phyloP scores from a whole-genome alignment of 2,888 invertebrate species.

The Palloptera scutellata region DNA sequence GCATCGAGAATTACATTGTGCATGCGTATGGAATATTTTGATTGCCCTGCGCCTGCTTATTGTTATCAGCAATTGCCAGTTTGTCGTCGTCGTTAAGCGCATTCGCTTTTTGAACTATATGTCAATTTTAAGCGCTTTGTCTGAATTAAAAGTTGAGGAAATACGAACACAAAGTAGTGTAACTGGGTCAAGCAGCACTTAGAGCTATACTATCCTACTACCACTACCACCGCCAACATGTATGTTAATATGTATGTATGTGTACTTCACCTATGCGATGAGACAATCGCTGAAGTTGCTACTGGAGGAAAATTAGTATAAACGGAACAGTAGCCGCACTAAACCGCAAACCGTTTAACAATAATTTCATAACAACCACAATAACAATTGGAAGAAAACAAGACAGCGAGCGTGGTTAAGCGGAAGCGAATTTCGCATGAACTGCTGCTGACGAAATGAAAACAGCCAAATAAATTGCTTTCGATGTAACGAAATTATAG shows the following conservation, averaged over 20 bases:
- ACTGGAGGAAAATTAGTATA: too few relatives aligned
- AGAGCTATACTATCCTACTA: constrained; percentile 35
- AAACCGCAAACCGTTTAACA: constrained; percentile 58
- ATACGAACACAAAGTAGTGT: constrained; percentile 18
- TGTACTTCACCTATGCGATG: too few relatives aligned
- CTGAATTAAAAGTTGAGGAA: too few relatives aligned
- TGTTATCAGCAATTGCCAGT: constrained; percentile 24
- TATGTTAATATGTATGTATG: too few relatives aligned
- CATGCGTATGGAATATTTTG: too few relatives aligned
- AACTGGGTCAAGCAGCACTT: constrained; percentile 55
- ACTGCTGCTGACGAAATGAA: neutral
- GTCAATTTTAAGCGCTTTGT: too few relatives aligned
- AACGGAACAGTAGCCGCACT: constrained; percentile 48
- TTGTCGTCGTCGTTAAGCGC: constrained; percentile 19
- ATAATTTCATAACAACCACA: constrained; percentile 52
- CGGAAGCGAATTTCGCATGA: constrained; percentile 26
- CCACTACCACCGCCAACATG: too few relatives aligned
- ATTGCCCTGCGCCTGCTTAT: neutral
- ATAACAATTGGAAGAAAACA: constrained; percentile 18
- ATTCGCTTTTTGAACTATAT: neutral
- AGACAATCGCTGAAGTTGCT: too few relatives aligned
- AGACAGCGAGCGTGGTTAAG: neutral
- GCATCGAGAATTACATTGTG: too few relatives aligned
- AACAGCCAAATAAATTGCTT: constrained; percentile 7
- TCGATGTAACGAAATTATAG: constrained; percentile 60